Conservation (phyloP, 2,888 invertebrate genomes). For the Chouioia cunea region DNA sequence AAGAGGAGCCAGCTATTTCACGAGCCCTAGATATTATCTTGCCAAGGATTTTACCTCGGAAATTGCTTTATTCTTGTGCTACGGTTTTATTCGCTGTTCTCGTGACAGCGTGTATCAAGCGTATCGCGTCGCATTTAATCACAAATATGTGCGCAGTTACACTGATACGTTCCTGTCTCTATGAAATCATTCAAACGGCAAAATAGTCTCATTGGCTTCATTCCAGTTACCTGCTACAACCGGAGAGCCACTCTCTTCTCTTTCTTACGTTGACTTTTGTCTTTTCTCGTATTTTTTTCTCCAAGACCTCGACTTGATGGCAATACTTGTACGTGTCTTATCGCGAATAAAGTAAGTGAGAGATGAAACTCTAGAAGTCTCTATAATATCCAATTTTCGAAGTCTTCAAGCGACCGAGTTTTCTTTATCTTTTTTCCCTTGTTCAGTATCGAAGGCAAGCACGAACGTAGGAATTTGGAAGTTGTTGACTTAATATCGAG, state of each 20-base stretch:
- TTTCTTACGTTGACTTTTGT: slow-evolving; percentile 22
- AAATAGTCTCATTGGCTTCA: slow-evolving; percentile 14
- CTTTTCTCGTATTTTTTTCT: neutral
- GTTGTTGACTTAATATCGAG: slow-evolving; percentile 10
- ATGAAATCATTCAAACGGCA: too few species aligned
- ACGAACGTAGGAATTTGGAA: slow-evolving; percentile 5
- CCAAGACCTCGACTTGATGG: neutral
- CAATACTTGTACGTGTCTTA: slow-evolving; percentile 15
- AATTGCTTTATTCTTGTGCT: slow-evolving; percentile 21
- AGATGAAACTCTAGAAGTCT: neutral
- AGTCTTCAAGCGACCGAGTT: neutral
- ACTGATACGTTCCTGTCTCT: too few species aligned
- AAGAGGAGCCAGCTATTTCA: neutral
- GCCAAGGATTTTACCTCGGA: slow-evolving; percentile 11
- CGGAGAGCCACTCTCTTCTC: slow-evolving; percentile 12
- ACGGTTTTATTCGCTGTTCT: too few species aligned
- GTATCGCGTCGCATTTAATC: too few species aligned
- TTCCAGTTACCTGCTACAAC: slow-evolving; percentile 24
- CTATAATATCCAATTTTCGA: slow-evolving; percentile 17
- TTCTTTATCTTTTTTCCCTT: neutral
- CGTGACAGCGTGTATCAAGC: too few species aligned
- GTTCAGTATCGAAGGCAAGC: neutral
- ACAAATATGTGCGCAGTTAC: too few species aligned
- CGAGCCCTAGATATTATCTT: slow-evolving; percentile 1
- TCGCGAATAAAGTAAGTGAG: neutral